Base-by-base conservation (phyloP, 2,888 invertebrate species). In the Nyleta sp. region DNA sequence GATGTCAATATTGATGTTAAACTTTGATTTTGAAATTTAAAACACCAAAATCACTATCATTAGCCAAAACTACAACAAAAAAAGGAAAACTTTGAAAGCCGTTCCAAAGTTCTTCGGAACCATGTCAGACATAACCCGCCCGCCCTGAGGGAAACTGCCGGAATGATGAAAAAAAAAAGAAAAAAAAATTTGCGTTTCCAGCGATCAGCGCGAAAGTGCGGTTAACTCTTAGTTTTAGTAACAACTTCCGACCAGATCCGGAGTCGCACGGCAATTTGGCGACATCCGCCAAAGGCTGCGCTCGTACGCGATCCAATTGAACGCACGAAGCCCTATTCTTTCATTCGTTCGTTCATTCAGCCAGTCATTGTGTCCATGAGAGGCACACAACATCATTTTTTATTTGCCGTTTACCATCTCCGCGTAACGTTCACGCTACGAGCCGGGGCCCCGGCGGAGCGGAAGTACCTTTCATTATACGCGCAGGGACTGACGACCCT, bases 261-360 rank as follows among this genome's bases (percentile, higher is more conserved):
- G 84, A 86, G 89, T 90, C 90, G 82, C 90, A 90, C 90, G 90
- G 83, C 82, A 90, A 90, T 90, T 90, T 86, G 85, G 83, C 86
- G 86, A 89, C 90, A 89, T 90, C 89, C 90, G 89, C 84, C 86
- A 86, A 87, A 85, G 85, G 84, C 81, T 84, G 86, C 87, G 88
- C 88, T 88, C 86, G 86, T 87, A 89, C 90, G 89, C 89, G 85
- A 86, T 89, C 86, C 87, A 89, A 89, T 90, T 89, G 87, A 89
- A 87, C 86, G 82, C 82, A 86, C 86, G 88, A 88, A 88, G 88
- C 88, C 87, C 84, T 84, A 86, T 86, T 85, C n/a, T n/a, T n/a
- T n/a, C n/a, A n/a, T n/a, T n/a, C n/a, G n/a, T n/a, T n/a, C n/a
- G n/a, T n/a, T n/a, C n/a, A n/a, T n/a, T n/a, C n/a, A n/a, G n/a